These are phyloP conservation scores for Oedothorax gibbosus DNA, from an alignment of 1,140 invertebrate species.

Conservation along the genomic window DNA sequence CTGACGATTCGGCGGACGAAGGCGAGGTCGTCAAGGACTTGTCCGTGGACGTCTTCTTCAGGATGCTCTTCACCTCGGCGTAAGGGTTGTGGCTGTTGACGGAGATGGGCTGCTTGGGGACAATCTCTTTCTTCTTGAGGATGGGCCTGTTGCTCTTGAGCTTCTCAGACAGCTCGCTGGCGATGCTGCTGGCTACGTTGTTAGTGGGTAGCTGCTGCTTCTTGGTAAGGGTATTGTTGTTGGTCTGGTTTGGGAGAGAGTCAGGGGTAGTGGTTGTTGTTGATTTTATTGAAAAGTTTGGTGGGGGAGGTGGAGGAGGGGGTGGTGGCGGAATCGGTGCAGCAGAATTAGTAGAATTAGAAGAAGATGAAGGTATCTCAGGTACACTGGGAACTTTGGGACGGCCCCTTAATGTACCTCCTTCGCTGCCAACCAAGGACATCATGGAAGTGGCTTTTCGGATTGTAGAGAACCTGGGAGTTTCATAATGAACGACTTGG, in stretches of 20 bases:
- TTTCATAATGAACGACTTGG: constrained; percentile 17
- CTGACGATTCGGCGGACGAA: background rate
- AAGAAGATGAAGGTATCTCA: background rate
- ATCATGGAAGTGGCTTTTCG: constrained; percentile 36
- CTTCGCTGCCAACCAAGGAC: constrained; percentile 8
- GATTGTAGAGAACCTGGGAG: constrained; percentile 31
- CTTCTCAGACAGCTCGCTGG: constrained; percentile 46
- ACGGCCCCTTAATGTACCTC: constrained; percentile 14
- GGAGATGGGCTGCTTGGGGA: constrained; percentile 29
- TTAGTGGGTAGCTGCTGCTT: background rate
- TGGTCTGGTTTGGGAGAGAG: background rate
- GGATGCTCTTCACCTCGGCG: constrained; percentile 62
- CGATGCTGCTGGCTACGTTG: constrained; percentile 15
- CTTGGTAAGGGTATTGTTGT: background rate
- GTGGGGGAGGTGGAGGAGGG: constrained; percentile 35
- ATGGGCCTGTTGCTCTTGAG: constrained; percentile 47
- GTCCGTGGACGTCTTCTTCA: constrained; percentile 61
- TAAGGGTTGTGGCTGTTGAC: constrained; percentile 53
- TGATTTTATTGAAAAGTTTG: constrained; percentile 24
- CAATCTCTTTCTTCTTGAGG: constrained; percentile 45
- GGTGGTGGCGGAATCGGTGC: constrained; percentile 42
- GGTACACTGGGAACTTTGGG: constrained; percentile 7
- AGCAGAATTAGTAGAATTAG: background rate
- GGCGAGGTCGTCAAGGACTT: background rate
- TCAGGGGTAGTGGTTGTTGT: background rate